Base-by-base conservation (phyloP, 2,113 vertebrate genomes). In the Xenopus borealis region DNA sequence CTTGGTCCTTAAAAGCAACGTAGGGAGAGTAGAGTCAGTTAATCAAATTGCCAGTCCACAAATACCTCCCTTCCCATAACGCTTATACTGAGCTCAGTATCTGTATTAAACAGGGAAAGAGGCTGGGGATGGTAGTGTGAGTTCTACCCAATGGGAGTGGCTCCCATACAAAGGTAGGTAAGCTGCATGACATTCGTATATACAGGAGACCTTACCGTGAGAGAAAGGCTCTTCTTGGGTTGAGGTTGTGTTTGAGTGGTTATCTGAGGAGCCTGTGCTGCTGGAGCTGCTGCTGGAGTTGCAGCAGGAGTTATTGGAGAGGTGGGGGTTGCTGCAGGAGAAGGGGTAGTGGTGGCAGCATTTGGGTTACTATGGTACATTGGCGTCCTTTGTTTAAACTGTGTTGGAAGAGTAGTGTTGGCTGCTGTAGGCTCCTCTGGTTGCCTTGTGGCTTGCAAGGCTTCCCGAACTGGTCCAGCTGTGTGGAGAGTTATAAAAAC, bases 351-450 rank as follows among this genome's bases (percentile, higher is more conserved):
- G 16, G 86, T 80, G 3, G 93, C 84, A 2, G 92, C 84, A 4
- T 91, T 93, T 66, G 90, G 90, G 82, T 93, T 86, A 20, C 96
- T 97, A 57, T 96, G 97, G 87, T 98, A 98, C 94, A 99, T 93
- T 5, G 96, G 93, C 0, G 95, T 92, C 80, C 96, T 89, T 83
- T 99, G 97, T 81, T 98, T 98, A 86, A 98, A 99, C 80, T 96
- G 97, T 3, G 92, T 84, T 0, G 94, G 92, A 46, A 98, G 86
- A 73, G 91, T 82, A 64, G 93, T 81, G 72, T 82, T 88, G 1
- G 90, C 85, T 18, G 91, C 80, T 0, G 91, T 79, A 9, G 95
- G 85, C 79, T 98, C 97, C 81, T 99, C 97, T 0, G 94, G 85
- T 20, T 94, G 94, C 17, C 95, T 93, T 77, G 91, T 90, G 18